Evolutionary conservation across 2,888 invertebrate species (phyloP), one percentile per base, ranked within the genome.

Genomic region (Andrena minutula): DNA sequence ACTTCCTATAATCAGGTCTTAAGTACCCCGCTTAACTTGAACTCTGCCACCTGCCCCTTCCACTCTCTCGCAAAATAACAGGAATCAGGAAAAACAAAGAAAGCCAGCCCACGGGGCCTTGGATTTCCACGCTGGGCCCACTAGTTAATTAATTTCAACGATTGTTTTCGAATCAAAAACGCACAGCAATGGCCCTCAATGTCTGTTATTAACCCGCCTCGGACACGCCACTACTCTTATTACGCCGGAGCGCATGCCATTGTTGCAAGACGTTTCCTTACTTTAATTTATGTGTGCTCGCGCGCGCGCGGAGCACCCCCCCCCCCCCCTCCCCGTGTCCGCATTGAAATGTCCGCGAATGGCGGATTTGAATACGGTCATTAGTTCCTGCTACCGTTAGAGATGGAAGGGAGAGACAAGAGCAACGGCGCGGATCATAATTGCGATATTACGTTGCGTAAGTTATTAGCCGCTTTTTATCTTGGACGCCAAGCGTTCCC

Each of bases 331-430:
- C 16, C 41, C 41, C 16, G 41, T 41, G 41, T 41, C 41, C 41
- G 41, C 41, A 41, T 41, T 16, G 41, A 41, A 68, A 79, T 30
- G 63, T 5, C 58, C 28, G 47, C 58, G 28, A 64, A 70, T 32
- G 63, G 12, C 16, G 60, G 68, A 83, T 86, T 86, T 84, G 82
- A 86, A 86, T 86, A 84, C 86, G 79, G 84, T 84, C 77, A 86
- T 86, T 86, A 86, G 84, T 77, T 65, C 60, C 68, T 58, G 82
- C 86, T 86, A 86, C 86, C 86, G 86, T 86, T 86, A 86, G 83
- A 85, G 86, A 86, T 83, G 51, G 69, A 68, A 30, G 61, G 63
- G 76, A 75, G 56, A 85, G 85, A 85, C 85, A 85, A 85, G 72
- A 79, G 71, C 49, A 74, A 69, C 75, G 63, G 73, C 35, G 68